phyloP scores from a whole-genome alignment of 2,797 vertebrate genomes.

The Pygocentrus nattereri region DNA sequence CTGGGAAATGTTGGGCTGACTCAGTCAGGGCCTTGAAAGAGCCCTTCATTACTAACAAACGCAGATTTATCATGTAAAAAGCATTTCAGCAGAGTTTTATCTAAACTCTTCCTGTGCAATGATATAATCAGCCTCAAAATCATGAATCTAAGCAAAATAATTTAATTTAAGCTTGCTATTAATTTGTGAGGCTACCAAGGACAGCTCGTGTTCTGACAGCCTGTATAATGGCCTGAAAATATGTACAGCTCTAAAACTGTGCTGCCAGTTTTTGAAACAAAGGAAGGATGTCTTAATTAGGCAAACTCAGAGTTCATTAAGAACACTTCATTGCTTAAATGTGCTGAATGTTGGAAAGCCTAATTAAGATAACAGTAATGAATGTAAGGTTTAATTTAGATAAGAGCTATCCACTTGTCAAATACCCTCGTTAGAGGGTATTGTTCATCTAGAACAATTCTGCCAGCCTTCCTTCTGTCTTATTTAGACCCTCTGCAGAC shows the following conservation, averaged over 20 bases:
- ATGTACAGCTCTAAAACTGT: constrained; percentile 53
- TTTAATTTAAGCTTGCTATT: not conserved
- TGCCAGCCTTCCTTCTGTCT: constrained; percentile 32
- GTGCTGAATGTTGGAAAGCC: constrained; percentile 45
- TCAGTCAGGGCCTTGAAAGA: not conserved
- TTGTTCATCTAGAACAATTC: constrained; percentile 61
- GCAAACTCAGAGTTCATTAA: constrained; percentile 45
- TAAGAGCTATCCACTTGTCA: constrained; percentile 74
- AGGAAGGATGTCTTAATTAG: constrained; percentile 47
- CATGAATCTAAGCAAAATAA: not conserved
- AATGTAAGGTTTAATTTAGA: constrained; percentile 79
- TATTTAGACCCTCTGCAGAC: constrained; percentile 11
- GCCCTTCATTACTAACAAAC: constrained; percentile 54
- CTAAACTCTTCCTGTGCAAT: not conserved
- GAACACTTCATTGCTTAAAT: constrained; percentile 48
- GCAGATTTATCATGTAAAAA: constrained; percentile 5
- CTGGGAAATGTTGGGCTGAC: constrained; percentile 34
- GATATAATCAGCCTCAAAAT: constrained; percentile 5
- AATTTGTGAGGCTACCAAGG: not conserved
- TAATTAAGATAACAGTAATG: constrained; percentile 84
- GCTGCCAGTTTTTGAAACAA: constrained; percentile 65
- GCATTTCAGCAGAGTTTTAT: not conserved
- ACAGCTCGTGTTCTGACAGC: constrained; percentile 18
- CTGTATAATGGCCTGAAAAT: constrained; percentile 14
- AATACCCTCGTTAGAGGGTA: constrained; percentile 63